These are phyloP conservation scores for Pipistrellus kuhlii DNA, from an alignment of 2,797 vertebrate genomes.

Conservation along the genomic window DNA sequence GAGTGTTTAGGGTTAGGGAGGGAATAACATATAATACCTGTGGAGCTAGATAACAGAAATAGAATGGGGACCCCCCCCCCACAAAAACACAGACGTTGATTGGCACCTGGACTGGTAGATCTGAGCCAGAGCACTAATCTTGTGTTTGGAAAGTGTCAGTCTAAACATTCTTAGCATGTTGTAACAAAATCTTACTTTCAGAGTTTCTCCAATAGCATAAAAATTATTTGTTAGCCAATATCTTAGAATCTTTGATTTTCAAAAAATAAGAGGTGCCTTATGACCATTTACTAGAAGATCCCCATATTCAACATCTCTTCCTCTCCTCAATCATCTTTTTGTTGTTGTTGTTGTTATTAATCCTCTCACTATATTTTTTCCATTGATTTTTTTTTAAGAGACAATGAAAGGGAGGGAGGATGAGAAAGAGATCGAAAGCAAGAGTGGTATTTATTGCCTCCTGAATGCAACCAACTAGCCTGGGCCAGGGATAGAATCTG, in stretches of 20 bases:
- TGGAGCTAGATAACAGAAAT: background rate
- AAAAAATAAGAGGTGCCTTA: background rate
- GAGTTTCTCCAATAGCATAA: background rate
- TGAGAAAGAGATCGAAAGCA: too few relatives aligned
- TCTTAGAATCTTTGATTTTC: constrained; percentile 21
- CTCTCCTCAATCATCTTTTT: background rate
- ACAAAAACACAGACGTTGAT: background rate
- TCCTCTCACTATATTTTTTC: too few relatives aligned
- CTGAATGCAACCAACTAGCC: too few relatives aligned
- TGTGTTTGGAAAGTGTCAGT: background rate
- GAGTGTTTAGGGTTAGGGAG: background rate
- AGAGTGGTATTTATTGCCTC: too few relatives aligned
- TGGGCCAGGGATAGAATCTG: too few relatives aligned
- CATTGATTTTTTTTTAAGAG: too few relatives aligned
- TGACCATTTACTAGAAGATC: background rate
- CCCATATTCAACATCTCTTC: background rate
- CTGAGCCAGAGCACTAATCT: background rate
- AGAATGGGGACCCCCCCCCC: background rate
- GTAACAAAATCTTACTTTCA: background rate
- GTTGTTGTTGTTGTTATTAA: too few relatives aligned
- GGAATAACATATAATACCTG: background rate
- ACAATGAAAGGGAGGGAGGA: too few relatives aligned
- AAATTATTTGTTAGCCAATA: background rate
- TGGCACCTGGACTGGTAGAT: background rate
- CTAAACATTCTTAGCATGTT: background rate